Conservation (phyloP, 1,140 invertebrate species). For the Brachionus rubens region DNA sequence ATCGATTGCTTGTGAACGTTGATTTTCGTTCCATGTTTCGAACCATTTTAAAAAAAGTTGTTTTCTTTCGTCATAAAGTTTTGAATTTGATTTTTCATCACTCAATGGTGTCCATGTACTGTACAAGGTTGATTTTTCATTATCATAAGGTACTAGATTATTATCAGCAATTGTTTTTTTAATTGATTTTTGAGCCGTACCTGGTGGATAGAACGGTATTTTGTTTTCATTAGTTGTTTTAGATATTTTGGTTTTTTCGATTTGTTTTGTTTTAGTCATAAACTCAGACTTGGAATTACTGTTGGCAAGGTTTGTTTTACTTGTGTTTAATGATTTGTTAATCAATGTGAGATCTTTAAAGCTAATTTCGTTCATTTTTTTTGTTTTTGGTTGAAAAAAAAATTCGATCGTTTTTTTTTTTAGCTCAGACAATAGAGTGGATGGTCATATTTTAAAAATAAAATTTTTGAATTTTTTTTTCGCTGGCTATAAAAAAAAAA, state of each 20-base stretch:
- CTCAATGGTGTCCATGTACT: slow-evolving; percentile 47
- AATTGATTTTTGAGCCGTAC: neutral
- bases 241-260: neutral
- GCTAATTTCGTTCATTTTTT: slow-evolving; percentile 37
- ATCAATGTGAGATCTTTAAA: slow-evolving; percentile 29
- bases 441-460: neutral
- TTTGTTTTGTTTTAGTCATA: neutral
- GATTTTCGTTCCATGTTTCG: slow-evolving; percentile 42
- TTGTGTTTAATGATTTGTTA: slow-evolving; percentile 19
- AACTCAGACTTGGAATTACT: neutral
- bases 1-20: slow-evolving; percentile 13
- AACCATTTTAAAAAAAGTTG: slow-evolving; percentile 47
- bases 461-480: neutral
- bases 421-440: neutral
- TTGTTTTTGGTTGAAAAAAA: neutral
- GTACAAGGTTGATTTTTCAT: slow-evolving; percentile 39
- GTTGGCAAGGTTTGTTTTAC: slow-evolving; percentile 26
- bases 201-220: slow-evolving; percentile 39
- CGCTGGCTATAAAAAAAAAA: slow-evolving; percentile 8
- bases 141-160: slow-evolving; percentile 38
- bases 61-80: slow-evolving; percentile 43
- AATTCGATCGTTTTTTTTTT: too few relatives aligned
- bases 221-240: slow-evolving; percentile 19
- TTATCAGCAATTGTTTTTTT: slow-evolving; percentile 21
- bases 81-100: slow-evolving; percentile 46